Evolutionary conservation across 1,140 invertebrate genomes (phyloP), one percentile per base, ranked within the genome.

Genomic region (Drosophila subobscura): DNA sequence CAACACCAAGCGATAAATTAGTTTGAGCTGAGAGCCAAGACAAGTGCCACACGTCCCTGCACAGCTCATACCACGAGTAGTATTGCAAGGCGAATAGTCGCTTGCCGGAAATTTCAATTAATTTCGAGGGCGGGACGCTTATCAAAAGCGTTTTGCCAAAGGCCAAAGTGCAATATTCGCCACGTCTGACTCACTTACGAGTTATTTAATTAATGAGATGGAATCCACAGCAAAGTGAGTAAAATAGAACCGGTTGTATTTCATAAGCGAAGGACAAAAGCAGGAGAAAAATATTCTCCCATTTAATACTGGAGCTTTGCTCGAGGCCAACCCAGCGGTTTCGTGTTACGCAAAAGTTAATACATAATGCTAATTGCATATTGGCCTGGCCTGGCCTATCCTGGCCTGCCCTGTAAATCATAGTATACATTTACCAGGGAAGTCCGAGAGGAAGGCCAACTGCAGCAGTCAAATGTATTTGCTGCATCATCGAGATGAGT

Each of bases 121-220:
- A 86, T 81, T 86, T 54, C 12, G 37, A 66, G 46, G 58, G 81
- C 71, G 73, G 37, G 12, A 47, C 47, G 60, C 70, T 64, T 77
- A 80, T 85, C 73, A 77, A 68, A 70, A 80, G 52, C 37, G 56
- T 54, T 58, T 61, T 51, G 59, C 51, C 59, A 51, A 42, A 56
- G 60, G 61, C 46, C 37, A 60, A 53, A 46, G 80, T 73, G 51
- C 59, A 70, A 73, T 70, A 77, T 37, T 37, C 33, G 33, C 33
- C 74, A 58, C 51, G 83, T 71, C 77, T 61, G 66, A 61, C 77
- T 75, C 42, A 46, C 59, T 56, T 65, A 42, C 33, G 27, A 44
- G 53, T 61, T 66, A 47, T 49, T 78, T 88, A 86, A 86, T 86
- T 86, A 86, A 86, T 72, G 65, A 71, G 58, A 59, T 58, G 53